Percentiles rank a stretch among this genome's conserved stretches.
phyloP scores from a whole-genome alignment of 2,797 vertebrate species.

The Cottoperca gobio region DNA sequence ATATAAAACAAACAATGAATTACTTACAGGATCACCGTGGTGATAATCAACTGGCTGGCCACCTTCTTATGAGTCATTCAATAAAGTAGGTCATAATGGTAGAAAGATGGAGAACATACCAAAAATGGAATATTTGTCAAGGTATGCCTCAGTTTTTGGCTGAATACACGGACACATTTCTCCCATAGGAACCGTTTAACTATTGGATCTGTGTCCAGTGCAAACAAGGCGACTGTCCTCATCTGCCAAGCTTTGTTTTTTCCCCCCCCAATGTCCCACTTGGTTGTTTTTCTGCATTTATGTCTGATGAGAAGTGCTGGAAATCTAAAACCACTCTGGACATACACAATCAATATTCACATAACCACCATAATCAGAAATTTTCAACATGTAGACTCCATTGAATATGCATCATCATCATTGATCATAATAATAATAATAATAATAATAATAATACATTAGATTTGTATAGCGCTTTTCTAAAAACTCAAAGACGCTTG shows the following conservation, averaged over 20 bases:
- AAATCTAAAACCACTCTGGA: neutral
- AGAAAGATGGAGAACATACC: slow-evolving; percentile 1
- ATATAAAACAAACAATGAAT: slow-evolving; percentile 17
- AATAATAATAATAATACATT: too few relatives aligned
- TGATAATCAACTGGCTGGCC: slow-evolving; percentile 25
- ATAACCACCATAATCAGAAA: slow-evolving; percentile 19
- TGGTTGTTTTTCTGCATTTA: slow-evolving; percentile 12
- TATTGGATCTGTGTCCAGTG: neutral
- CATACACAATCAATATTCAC: slow-evolving; percentile 19
- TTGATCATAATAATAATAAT: too few relatives aligned
- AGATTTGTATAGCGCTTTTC: too few relatives aligned
- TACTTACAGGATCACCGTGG: slow-evolving; percentile 26
- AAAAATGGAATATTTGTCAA: slow-evolving; percentile 11
- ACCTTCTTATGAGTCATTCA: slow-evolving; percentile 29
- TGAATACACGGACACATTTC: neutral
- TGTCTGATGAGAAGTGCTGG: neutral
- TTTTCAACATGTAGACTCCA: neutral
- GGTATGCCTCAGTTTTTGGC: neutral
- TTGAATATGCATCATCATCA: slow-evolving; percentile 16
- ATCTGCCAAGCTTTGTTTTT: neutral
- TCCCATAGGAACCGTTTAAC: neutral
- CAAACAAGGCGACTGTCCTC: neutral
- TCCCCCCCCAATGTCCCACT: too few relatives aligned
- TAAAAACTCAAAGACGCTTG: too few relatives aligned
- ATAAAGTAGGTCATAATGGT: slow-evolving; percentile 32